Evolutionary conservation across 2,113 vertebrate genomes (phyloP).

Genomic region (Oreochromis aureus): DNA sequence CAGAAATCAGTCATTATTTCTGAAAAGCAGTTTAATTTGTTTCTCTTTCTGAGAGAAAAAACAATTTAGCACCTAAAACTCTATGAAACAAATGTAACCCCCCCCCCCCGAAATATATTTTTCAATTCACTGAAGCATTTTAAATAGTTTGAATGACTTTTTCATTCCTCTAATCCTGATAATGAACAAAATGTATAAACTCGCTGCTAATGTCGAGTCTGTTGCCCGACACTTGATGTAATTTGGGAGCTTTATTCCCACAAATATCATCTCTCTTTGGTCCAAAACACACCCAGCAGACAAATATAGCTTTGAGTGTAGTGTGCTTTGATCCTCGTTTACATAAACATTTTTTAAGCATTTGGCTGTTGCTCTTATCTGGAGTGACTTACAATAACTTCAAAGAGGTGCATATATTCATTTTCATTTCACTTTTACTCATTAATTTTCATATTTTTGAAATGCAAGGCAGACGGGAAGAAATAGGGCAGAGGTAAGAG

Average conservation of each 20-base stretch:
- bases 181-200: background rate
- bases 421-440: slow-evolving; percentile 11
- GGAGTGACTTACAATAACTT: slow-evolving; percentile 31
- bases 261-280: background rate
- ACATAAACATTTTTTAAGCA: slow-evolving; percentile 12
- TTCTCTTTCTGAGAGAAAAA: background rate
- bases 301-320: slow-evolving; percentile 3
- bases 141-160: background rate
- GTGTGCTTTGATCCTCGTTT: slow-evolving; percentile 27
- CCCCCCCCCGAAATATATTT: background rate
- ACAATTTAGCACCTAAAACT: background rate
- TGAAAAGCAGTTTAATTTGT: background rate
- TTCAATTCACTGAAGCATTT: background rate
- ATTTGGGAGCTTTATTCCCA: background rate
- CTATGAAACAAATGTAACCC: background rate
- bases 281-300: background rate
- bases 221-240: background rate
- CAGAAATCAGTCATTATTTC: background rate
- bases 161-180: background rate
- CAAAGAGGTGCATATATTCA: slow-evolving; percentile 23
- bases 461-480: background rate
- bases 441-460: slow-evolving; percentile 16
- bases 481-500: background rate
- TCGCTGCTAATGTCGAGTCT: background rate
- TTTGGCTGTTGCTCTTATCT: slow-evolving; percentile 8